phyloP scores from a whole-genome alignment of 2,888 invertebrate genomes.

The Standfussiana lucernea region DNA sequence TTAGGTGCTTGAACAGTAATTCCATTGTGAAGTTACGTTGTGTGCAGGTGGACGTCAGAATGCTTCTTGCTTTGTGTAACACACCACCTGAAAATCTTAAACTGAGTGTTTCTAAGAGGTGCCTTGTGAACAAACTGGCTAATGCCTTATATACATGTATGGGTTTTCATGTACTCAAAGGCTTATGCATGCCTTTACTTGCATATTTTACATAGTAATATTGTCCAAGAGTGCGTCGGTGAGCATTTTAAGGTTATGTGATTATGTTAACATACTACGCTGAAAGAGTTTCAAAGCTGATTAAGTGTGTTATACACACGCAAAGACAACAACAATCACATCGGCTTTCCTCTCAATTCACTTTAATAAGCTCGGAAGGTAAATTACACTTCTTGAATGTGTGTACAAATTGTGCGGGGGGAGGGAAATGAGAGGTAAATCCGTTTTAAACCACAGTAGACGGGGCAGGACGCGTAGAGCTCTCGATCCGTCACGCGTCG shows the following conservation, averaged over 20 bases:
- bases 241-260: background rate
- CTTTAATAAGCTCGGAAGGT: conserved; percentile 68
- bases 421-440: conserved; percentile 85
- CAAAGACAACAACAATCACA: conserved; percentile 12
- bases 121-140: conserved; percentile 54
- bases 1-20: conserved; percentile 63
- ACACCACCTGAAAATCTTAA: conserved; percentile 66
- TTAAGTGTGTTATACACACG: conserved; percentile 15
- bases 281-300: conserved; percentile 7
- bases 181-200: conserved; percentile 43
- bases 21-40: conserved; percentile 65
- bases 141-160: conserved; percentile 51
- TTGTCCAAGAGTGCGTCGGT: conserved; percentile 1
- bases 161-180: conserved; percentile 48
- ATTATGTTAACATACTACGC: background rate
- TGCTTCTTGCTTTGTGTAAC: conserved; percentile 70
- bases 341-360: conserved; percentile 58
- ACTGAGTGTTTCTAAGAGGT: conserved; percentile 58
- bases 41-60: conserved; percentile 67
- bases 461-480: conserved; percentile 79
- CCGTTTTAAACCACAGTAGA: conserved; percentile 87
- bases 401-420: conserved; percentile 85
- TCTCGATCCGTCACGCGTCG: conserved; percentile 89
- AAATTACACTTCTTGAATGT: conserved; percentile 80
- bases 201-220: conserved; percentile 51